A percentile compares a stretch with the other conserved stretches of the same genome.
These are phyloP conservation scores for Erebia ligea DNA, from an alignment of 2,888 invertebrate species.

Conservation along the genomic window DNA sequence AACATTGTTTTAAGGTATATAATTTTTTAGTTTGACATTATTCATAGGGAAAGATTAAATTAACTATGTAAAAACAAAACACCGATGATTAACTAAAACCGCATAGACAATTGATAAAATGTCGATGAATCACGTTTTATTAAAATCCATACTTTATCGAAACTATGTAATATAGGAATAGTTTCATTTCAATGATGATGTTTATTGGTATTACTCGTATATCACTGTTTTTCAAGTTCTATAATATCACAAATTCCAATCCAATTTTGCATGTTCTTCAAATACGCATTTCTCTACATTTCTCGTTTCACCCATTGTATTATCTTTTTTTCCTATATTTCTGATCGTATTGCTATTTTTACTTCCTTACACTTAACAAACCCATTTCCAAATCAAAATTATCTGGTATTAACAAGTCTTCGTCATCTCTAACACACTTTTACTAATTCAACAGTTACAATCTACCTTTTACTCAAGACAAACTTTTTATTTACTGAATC, in stretches of 20 bases:
- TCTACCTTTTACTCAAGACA: not conserved
- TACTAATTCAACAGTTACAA: not conserved
- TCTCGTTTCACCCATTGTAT: not conserved
- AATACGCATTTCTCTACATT: not conserved
- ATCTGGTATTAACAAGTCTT: slow-evolving; percentile 28
- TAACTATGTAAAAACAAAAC: not conserved
- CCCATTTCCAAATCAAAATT: slow-evolving; percentile 29
- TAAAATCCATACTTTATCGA: not conserved
- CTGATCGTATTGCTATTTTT: not conserved
- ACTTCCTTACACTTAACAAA: slow-evolving; percentile 19
- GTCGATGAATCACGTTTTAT: not conserved
- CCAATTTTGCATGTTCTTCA: slow-evolving; percentile 5
- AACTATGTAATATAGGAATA: not conserved
- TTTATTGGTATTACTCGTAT: not conserved
- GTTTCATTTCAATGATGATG: slow-evolving; percentile 14
- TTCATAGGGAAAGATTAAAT: not conserved
- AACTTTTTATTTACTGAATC: not conserved
- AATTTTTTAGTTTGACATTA: not conserved
- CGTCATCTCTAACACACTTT: slow-evolving; percentile 28
- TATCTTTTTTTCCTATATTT: not conserved
- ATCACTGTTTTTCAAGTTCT: slow-evolving; percentile 2
- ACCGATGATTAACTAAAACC: slow-evolving; percentile 7
- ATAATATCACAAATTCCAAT: not conserved
- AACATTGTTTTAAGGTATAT: not conserved
- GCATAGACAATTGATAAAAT: not conserved